Base-by-base conservation (phyloP, 2,888 invertebrate genomes). In the Acleris holmiana region DNA sequence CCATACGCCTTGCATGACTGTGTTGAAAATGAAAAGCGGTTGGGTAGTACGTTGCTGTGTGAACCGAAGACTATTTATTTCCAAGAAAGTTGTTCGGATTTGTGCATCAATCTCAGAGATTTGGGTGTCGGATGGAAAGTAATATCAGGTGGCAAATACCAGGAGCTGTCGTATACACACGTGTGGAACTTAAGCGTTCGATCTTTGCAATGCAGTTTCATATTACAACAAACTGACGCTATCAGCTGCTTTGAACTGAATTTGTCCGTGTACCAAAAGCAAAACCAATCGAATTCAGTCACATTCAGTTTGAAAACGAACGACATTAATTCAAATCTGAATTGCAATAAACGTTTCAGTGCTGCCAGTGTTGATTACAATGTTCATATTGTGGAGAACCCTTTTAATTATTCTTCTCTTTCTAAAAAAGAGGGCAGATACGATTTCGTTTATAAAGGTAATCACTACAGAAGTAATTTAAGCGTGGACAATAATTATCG, bases 1-100 rank as follows among this genome's bases (percentile, higher is more conserved):
- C 96, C 97, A 60, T 97, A 97, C 73, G 97, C 98, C 25, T 94
- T 97, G 80, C 97, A 98, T 86, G 97, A 97, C 68, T 95, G 96
- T 74, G 91, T 94, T 54, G 95, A 95, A 66, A 94, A 94, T 70
- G 96, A 96, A 80, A 94, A 94, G 64, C 94, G 95, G 67, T 93
- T 97, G 55, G 97, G 98, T 4, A 98, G 98, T 10, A 95, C 95
- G 67, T 93, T 98, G 63, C 93, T 99, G 73, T 98, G 98, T 84
- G 97, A 98, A 80, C 97, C 99, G 4, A 95, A 97, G 78, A 95
- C 96, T 48, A 94, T 99, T 77, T 94, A 95, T 73, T 97, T 98
- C 86, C 97, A 98, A 86, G 97, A 98, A 83, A 97, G 96, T 77
- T 98, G 97, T 46, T 95, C 96, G 61, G 96, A 97, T 83, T 93